phyloP scores from a whole-genome alignment of 2,888 invertebrate species.

The Ichneumon xanthorius region DNA sequence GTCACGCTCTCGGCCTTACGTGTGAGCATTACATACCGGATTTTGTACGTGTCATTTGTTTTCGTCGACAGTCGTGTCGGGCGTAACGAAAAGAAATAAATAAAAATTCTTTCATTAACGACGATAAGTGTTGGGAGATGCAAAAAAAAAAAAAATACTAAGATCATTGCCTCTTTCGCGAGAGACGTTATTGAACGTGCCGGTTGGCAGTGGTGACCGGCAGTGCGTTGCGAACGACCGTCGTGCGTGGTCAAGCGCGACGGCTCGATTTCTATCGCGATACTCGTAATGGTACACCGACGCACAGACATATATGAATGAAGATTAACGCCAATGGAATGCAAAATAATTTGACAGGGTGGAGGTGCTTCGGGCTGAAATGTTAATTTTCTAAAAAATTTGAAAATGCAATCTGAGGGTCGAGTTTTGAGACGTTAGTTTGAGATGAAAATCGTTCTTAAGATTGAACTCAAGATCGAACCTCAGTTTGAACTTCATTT shows the following conservation, averaged over 20 bases:
- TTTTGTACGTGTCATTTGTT: background rate
- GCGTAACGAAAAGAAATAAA: background rate
- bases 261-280: slow-evolving; percentile 29
- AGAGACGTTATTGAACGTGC: slow-evolving; percentile 22
- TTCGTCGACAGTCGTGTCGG: background rate
- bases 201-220: slow-evolving; percentile 64
- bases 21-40: slow-evolving; percentile 24
- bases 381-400: background rate
- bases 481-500: too few relatives aligned
- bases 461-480: too few relatives aligned
- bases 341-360: background rate
- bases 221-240: slow-evolving; percentile 67
- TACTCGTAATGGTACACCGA: slow-evolving; percentile 9
- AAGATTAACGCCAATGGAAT: background rate
- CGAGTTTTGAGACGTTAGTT: too few relatives aligned
- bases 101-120: background rate
- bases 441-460: too few relatives aligned
- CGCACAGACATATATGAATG: background rate
- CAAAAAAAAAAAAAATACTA: background rate
- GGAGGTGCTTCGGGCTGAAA: too few relatives aligned
- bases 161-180: slow-evolving; percentile 33
- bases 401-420: background rate
- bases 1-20: slow-evolving; percentile 51
- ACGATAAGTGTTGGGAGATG: background rate
- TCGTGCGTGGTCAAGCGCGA: slow-evolving; percentile 63